Conservation (phyloP, 92 coral and sea anemone genomes). For the Actinostola sp. region DNA sequence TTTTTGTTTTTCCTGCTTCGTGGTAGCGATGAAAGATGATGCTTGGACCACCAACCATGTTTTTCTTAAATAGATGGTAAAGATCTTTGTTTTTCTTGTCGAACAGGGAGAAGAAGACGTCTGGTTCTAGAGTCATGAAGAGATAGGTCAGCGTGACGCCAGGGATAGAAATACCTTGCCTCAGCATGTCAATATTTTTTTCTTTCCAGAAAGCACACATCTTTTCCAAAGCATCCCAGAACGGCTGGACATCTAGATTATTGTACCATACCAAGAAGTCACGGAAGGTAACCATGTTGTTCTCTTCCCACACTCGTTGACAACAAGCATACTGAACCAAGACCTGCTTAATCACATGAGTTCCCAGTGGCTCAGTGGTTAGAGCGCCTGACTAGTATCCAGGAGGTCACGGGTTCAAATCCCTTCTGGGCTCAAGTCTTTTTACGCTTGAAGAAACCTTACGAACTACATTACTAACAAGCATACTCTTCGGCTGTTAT, state of each 20-base stretch:
- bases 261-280: slow-evolving; percentile 41
- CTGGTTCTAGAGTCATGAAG: slow-evolving; percentile 33
- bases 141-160: slow-evolving; percentile 40
- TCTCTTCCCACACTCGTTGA: slow-evolving; percentile 14
- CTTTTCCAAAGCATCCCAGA: slow-evolving; percentile 32
- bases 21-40: no score
- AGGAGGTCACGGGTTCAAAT: no score
- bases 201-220: slow-evolving; percentile 28
- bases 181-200: slow-evolving; percentile 8
- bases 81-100: slow-evolving; percentile 43
- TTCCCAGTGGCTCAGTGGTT: no score
- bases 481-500: slow-evolving; percentile 20
- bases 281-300: slow-evolving; percentile 18
- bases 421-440: no score
- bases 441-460: no score
- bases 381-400: no score
- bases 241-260: slow-evolving; percentile 20
- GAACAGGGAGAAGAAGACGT: slow-evolving; percentile 20
- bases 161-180: slow-evolving; percentile 23
- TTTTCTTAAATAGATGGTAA: slow-evolving; percentile 36
- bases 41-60: no score
- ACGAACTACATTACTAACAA: no score
- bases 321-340: no score
- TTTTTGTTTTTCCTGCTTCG: no score
- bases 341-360: no score